Evolutionary conservation across 2,113 vertebrate species (phyloP), one percentile per base, ranked within the genome.

Genomic region (Macquaria australasica): DNA sequence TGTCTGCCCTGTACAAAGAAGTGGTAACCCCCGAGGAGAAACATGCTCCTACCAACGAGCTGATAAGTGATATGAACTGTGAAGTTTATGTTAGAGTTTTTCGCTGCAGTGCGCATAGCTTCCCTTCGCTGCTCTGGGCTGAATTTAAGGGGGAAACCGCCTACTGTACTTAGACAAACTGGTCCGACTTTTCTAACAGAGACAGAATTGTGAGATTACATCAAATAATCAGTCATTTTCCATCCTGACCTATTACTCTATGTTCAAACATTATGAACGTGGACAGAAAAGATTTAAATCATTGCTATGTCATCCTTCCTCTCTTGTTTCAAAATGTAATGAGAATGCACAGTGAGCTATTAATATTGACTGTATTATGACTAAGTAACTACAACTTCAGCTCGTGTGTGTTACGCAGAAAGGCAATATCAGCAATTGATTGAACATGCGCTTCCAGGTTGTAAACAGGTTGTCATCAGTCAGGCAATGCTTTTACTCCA

Each of bases 21-120:
- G 18, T 28, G 69, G 73, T 60, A n/a, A 82, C 83, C 86, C 87
- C 79, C 41, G 21, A 56, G 71, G 85, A 81, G 84, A 50, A 85
- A 81, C 88, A 56, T 23, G 82, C 84, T 75, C 50, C 66, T 14
- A 75, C 81, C 87, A 92, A 91, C 23, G 77, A 92, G 87, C 91
- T 90, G 91, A 91, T 85, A 88, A 93, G 90, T 92, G 87, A 92
- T 88, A 88, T 88, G 81, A 83, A 88, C 83, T 91, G 90, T 89
- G 89, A 66, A 79, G 92, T 91, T 92, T 92, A 88, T 85, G 87
- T 84, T 83, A 21, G 66, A 43, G 69, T 39, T 59, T 45, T 53
- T 66, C 45, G 25, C 74, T 56, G 80, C 75, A 25, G 64, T 68
- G 74, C 63, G 3, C 76, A 21, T 6, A 85, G 75, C 74, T 82